Evolutionary conservation across 23 tunicate species (phyloP), one percentile per base, ranked within the genome.

Genomic region (Oikopleura albicans): DNA sequence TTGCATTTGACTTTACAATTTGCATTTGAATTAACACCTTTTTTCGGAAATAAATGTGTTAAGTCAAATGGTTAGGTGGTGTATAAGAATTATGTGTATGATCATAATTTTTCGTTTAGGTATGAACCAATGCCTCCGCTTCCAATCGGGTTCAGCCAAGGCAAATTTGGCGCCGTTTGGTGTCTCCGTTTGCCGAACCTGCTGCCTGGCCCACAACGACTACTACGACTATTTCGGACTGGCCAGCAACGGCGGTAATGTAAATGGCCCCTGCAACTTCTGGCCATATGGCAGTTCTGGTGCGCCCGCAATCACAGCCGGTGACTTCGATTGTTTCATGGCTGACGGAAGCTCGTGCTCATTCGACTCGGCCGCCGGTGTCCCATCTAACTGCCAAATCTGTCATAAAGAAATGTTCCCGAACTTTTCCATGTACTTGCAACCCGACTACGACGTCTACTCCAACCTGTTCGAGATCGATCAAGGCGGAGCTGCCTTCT

Each of bases 121-220:
- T n/a, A n/a, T n/a, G n/a, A 71, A 71, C 79, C 79, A 71, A 37
- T 71, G 79, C 37, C 79, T 71, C 33, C 79, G 79, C 4, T 29
- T 71, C 37, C 37, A 16, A 16, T 16, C 27, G 33, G 79, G 35
- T 2, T 2, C 34, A 16, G 34, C 33, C 36, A 71, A 27, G 36
- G 79, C 36, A 2, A 37, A 16, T 29, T 29, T 71, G 4, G 4
- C 4, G 31, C 79, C 35, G 2, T 49, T 49, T 49, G 79, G 79
- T 2, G 34, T 29, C 31, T 71, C 79, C 37, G 35, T 71, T 71
- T 71, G 79, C 37, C 79, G 79, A 27, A 37, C 37, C 31, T 71
- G 79, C 37, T 71, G 79, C 37, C 37, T 71, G 34, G 79, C 79
- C 37, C 28, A 4, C 4, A 16, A 16, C 31, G 4, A 71, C 22